phyloP scores from a whole-genome alignment of 2,888 invertebrate species.

The Tromatobia lineatoria region DNA sequence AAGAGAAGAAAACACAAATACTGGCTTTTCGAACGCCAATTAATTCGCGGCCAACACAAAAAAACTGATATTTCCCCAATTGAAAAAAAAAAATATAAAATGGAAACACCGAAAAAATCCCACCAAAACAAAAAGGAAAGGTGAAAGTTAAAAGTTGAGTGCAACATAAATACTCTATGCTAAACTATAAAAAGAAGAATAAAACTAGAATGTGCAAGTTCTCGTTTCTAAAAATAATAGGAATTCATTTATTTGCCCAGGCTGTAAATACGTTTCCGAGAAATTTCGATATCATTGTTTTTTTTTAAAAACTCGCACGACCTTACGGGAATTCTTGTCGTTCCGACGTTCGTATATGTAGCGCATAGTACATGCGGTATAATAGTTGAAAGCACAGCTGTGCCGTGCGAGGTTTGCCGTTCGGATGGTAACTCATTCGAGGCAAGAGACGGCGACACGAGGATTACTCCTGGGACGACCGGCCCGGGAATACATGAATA shows the following conservation, averaged over 20 bases:
- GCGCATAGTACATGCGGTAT: constrained; percentile 43
- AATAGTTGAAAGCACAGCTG: constrained; percentile 70
- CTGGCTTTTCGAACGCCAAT: no score
- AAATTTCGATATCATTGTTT: not conserved
- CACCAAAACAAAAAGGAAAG: no score
- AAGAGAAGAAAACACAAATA: no score
- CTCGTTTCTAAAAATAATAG: not conserved
- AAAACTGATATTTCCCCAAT: no score
- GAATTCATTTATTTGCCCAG: not conserved
- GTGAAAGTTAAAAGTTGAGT: no score
- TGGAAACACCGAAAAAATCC: no score
- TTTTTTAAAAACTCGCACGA: constrained; percentile 15
- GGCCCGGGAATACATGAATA: constrained; percentile 70
- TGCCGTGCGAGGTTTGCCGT: constrained; percentile 45
- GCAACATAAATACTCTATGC: no score
- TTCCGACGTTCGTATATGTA: constrained; percentile 57
- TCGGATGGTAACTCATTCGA: constrained; percentile 70
- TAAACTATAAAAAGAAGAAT: not conserved
- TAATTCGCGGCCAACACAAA: no score
- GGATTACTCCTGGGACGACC: constrained; percentile 69
- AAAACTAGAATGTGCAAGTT: not conserved
- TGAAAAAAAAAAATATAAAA: no score
- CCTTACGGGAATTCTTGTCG: constrained; percentile 58
- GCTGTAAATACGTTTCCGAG: not conserved
- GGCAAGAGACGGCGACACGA: constrained; percentile 67